Conservation (phyloP, 1,140 invertebrate species). For the Leptopilina boulardi region DNA sequence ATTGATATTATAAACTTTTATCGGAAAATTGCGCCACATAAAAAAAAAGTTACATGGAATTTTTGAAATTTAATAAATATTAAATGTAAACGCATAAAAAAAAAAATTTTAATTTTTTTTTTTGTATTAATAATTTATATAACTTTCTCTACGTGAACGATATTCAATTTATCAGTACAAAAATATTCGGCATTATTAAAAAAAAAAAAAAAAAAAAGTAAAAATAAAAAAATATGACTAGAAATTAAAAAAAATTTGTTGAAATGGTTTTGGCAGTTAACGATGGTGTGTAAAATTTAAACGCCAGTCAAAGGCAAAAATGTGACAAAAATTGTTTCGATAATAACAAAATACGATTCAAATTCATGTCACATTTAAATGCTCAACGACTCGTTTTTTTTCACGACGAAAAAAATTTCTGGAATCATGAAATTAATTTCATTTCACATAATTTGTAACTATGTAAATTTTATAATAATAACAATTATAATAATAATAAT, state of each 20-base stretch:
- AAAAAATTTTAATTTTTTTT: no score
- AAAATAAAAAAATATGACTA: no score
- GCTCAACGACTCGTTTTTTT: not conserved
- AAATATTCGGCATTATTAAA: not conserved
- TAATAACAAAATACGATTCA: not conserved
- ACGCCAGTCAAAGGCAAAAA: constrained; percentile 6
- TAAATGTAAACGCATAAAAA: no score
- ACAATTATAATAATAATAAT: no score
- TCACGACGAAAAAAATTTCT: not conserved
- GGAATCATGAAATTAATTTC: not conserved
- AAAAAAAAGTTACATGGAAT: not conserved
- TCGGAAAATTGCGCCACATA: not conserved
- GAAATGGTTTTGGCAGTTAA: not conserved
- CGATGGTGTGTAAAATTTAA: constrained; percentile 11
- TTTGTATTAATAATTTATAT: no score
- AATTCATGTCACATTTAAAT: not conserved
- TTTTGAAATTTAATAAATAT: no score
- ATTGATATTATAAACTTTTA: not conserved
- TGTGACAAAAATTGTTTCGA: not conserved
- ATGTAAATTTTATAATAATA: no score
- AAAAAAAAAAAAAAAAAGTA: not conserved
- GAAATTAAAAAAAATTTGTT: constrained; percentile 16
- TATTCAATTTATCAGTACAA: no score
- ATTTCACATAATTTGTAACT: no score
- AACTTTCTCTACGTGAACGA: no score